Evolutionary conservation across 2,113 vertebrate species (phyloP).

Genomic region (Colinus virginianus): DNA sequence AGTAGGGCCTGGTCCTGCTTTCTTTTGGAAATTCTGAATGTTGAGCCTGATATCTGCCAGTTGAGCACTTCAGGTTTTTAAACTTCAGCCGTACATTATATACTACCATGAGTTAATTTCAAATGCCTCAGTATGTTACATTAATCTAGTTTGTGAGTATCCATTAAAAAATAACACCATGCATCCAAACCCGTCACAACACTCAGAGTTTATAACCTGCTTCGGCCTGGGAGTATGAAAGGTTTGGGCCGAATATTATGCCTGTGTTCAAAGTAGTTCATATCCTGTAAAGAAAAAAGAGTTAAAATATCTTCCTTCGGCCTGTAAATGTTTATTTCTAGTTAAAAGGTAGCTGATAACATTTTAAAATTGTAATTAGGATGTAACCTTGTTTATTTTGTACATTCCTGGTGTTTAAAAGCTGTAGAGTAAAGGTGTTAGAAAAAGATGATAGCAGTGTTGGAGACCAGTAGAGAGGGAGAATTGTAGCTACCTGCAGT

Average conservation of each 20-base stretch:
- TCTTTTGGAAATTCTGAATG: conserved; percentile 15
- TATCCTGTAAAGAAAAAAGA: conserved; percentile 84
- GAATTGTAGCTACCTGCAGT: background rate
- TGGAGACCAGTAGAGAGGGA: background rate
- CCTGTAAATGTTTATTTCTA: background rate
- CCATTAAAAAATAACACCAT: conserved; percentile 65
- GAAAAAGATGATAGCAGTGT: background rate
- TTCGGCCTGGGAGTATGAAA: conserved; percentile 86
- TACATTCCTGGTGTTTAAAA: background rate
- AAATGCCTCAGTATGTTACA: conserved; percentile 17
- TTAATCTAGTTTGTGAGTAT: conserved; percentile 46
- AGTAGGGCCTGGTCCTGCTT: background rate
- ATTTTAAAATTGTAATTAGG: background rate
- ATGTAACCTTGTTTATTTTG: background rate
- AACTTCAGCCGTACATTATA: background rate
- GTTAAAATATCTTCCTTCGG: conserved; percentile 60
- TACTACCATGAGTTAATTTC: background rate
- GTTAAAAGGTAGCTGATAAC: background rate
- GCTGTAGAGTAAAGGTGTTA: background rate
- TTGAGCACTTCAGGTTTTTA: conserved; percentile 10
- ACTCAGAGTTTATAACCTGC: conserved; percentile 84
- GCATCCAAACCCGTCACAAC: conserved; percentile 76
- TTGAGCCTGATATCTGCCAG: background rate
- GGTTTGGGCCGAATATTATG: conserved; percentile 91
- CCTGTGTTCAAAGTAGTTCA: conserved; percentile 93